Base-by-base conservation (phyloP, 2,888 invertebrate species). In the Osedax frankpressi region DNA sequence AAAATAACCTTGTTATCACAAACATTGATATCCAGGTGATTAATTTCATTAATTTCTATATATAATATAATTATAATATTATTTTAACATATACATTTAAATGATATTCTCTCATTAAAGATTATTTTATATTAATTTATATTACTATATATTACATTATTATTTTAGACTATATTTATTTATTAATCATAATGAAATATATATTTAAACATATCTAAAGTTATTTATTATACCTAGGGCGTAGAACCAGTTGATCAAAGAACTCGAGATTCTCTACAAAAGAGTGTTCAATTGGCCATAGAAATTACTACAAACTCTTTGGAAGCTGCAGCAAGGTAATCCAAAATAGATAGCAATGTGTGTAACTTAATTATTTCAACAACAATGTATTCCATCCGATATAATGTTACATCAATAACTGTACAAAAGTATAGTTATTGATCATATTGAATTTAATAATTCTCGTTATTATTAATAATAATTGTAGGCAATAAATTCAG, bases 221-320 rank as follows among this genome's bases (percentile, higher is more conserved):
- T n/a, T n/a, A n/a, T n/a, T n/a, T n/a, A n/a, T n/a, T n/a, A n/a
- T n/a, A n/a, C 86, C n/a, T n/a, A 86, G 79, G 85, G 85, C 29
- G 86, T 87, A 62, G 86, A 87, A 76, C 86, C 86, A 2, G 86
- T 86, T 0, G 86, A 86, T 78, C 86, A 87, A 80, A 79, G 86
- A 28, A 86, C 86, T 1, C 79, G 86, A 19, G 86, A 86, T 78
- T 80, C 86, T 2, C 81, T 86, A 63, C 84, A 84, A 81, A 87
- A 87, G 78, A 86, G 86, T 44, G 86, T 86, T 11, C 86, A 87
- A 77, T 80, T 86, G 67, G 86, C 86, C 76, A 87, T 86, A 75
- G 86, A 87, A 78, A 86, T 86, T 77, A 87, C 86, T 2, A 87
- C 86, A 73, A 86, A 86, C 79, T 86, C 86, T 11, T 86, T 86